A percentile compares a stretch with the other conserved stretches of the same genome.
These are phyloP conservation scores for Baccha elongata DNA, from an alignment of 2,888 invertebrate genomes.

Conservation along the genomic window DNA sequence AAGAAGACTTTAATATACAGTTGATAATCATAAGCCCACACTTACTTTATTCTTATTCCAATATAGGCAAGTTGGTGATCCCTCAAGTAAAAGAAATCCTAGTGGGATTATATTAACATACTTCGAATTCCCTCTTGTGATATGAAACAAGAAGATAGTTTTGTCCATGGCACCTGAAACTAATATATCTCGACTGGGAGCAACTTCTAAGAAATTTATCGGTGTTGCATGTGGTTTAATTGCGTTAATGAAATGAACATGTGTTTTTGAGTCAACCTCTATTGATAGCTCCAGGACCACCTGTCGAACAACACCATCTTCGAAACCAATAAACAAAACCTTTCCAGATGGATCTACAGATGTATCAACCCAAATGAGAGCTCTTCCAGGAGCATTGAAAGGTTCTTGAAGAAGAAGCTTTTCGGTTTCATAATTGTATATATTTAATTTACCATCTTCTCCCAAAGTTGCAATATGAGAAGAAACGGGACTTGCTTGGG, in stretches of 20 bases:
- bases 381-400: constrained; percentile 84
- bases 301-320: constrained; percentile 88
- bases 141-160: constrained; percentile 87
- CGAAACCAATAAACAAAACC: constrained; percentile 87
- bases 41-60: constrained; percentile 85
- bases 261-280: constrained; percentile 65
- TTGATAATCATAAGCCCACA: too few relatives aligned
- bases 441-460: constrained; percentile 87
- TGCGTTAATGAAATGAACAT: constrained; percentile 81
- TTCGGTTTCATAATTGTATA: constrained; percentile 87
- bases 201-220: constrained; percentile 86
- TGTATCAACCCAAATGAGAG: constrained; percentile 88
- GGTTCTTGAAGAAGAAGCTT: constrained; percentile 85
- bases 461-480: constrained; percentile 89
- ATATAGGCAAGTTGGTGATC: constrained; percentile 85
- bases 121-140: constrained; percentile 81
- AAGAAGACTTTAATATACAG: neutral
- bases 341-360: constrained; percentile 86
- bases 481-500: constrained; percentile 87
- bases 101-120: constrained; percentile 84
- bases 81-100: constrained; percentile 87
- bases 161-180: constrained; percentile 87
- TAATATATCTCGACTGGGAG: constrained; percentile 84
- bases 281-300: neutral
- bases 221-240: constrained; percentile 87